Conservation (phyloP, 1,140 invertebrate genomes). For the Dreissena rostriformis region DNA sequence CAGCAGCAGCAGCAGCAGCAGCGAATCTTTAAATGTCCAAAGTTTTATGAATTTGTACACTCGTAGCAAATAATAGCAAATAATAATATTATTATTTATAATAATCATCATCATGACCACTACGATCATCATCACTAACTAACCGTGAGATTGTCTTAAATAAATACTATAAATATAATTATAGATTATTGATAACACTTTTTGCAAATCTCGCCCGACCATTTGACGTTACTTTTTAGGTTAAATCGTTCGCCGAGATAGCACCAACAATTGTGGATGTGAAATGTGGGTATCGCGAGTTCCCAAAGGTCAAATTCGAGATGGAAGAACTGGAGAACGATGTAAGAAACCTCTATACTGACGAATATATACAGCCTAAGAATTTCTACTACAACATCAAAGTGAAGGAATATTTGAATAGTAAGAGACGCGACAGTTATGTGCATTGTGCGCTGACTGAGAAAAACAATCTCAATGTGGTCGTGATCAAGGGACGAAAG, state of each 20-base stretch:
- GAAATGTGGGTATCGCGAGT: constrained; percentile 32
- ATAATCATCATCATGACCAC: too few relatives aligned
- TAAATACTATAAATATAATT: too few relatives aligned
- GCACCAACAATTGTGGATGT: constrained; percentile 19
- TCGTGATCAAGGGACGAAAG: constrained; percentile 9
- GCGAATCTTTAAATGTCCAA: too few relatives aligned
- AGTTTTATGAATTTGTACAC: too few relatives aligned
- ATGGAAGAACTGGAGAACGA: constrained; percentile 44
- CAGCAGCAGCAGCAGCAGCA: too few relatives aligned
- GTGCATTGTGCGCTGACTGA: constrained; percentile 12
- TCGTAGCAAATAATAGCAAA: too few relatives aligned
- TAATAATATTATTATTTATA: too few relatives aligned
- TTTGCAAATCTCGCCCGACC: too few relatives aligned
- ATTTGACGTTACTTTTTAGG: too few relatives aligned
- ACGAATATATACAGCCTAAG: constrained; percentile 42
- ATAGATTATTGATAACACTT: too few relatives aligned
- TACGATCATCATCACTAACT: too few relatives aligned
- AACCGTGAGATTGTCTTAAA: too few relatives aligned
- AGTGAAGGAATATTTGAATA: constrained; percentile 15
- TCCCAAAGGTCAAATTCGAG: constrained; percentile 34
- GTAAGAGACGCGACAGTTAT: constrained; percentile 14
- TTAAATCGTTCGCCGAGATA: constrained; percentile 19
- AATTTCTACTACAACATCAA: constrained; percentile 34
- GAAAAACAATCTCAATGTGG: constrained; percentile 26
- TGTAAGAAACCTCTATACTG: constrained; percentile 17